Base-by-base conservation (phyloP, 1,140 invertebrate genomes). In the Agrilus planipennis region DNA sequence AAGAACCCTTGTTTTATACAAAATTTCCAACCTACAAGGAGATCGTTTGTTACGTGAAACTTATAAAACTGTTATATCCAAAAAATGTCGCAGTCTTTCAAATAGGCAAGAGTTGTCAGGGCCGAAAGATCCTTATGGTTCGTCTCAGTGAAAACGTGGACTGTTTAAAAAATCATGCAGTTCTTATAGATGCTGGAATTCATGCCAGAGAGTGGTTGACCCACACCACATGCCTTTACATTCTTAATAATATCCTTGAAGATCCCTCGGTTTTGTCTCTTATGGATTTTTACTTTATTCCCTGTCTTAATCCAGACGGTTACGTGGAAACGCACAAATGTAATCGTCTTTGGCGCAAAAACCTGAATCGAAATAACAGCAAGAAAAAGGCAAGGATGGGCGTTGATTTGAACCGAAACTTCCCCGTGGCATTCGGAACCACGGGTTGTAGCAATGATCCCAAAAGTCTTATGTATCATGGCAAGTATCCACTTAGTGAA, bases 201-300 rank as follows among this genome's bases (percentile, higher is more conserved):
- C 77, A 81, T 59, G 76, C 74, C 0, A 58, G 79, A 11, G 79
- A 81, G 57, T 80, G 77, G 76, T 69, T 82, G 5, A 65, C 75
- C 0, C 67, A 74, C 2, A 64, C 71, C 2, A 68, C 72, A 0
- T 68, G 66, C 2, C 61, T 81, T 1, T 81, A 75, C 49, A 70
- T 79, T 7, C 72, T 82, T 7, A 60, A 76, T 30, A 69, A 76
- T 40, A 51, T 81, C 6, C 53, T 69, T 16, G 51, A 62, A 29
- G 57, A 65, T 12, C 50, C 56, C 7, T 48, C 65, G 4, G 36
- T 74, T 4, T 47, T 78, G 6, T 59, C 72, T 3, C 58, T 68
- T 29, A 63, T 75, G 37, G 72, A 77, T 35, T 77, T 73, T 59
- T 70, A 76, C 42, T 68, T 82, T 28, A 54, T 80, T 10, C 74